These are phyloP conservation scores for Columbina picui DNA, from an alignment of 2,113 vertebrate genomes.

Conservation along the genomic window DNA sequence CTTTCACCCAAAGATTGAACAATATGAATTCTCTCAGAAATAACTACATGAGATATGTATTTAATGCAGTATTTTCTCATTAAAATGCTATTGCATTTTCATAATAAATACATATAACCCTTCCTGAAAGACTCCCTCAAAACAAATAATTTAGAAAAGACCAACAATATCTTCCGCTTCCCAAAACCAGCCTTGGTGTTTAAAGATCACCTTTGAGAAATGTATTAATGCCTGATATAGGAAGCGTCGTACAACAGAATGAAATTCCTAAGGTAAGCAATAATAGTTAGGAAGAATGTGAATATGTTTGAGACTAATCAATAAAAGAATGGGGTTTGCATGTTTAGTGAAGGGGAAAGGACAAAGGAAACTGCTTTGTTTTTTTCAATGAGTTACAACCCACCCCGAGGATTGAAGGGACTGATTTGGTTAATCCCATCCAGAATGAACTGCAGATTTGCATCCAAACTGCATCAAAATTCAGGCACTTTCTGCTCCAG, in stretches of 20 bases:
- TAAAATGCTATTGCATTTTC: conserved; percentile 34
- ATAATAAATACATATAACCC: conserved; percentile 1
- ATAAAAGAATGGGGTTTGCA: neutral
- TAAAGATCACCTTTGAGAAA: conserved; percentile 32
- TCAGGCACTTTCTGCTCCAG: neutral
- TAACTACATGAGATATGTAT: neutral
- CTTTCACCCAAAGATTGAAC: conserved; percentile 33
- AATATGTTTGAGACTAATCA: neutral
- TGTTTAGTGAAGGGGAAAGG: neutral
- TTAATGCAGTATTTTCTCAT: neutral
- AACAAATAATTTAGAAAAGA: conserved; percentile 20
- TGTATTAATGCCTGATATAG: neutral
- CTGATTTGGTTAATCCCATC: neutral
- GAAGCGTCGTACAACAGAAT: neutral
- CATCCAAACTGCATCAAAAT: neutral
- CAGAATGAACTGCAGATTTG: neutral
- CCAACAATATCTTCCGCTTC: neutral
- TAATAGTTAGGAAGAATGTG: neutral
- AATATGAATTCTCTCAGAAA: conserved; percentile 53
- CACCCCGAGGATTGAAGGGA: neutral
- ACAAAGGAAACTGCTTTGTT: neutral
- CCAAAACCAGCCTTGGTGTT: neutral
- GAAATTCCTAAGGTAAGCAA: neutral
- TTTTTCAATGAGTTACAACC: neutral
- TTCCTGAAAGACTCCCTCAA: conserved; percentile 6